Conservation (phyloP, 2,797 vertebrate species). For the Heterohyrax brucei region DNA sequence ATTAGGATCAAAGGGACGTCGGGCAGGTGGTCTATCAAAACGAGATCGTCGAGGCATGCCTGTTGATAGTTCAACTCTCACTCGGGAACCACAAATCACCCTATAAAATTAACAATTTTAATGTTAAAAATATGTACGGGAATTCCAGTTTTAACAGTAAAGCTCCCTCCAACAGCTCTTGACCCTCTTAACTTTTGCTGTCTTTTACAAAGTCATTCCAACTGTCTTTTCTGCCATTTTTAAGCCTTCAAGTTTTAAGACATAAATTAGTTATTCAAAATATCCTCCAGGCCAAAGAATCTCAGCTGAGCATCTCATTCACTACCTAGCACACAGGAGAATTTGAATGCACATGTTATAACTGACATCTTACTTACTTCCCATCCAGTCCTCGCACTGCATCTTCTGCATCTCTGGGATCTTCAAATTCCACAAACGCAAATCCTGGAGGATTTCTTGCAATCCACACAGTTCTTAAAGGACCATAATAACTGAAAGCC, state of each 20-base stretch:
- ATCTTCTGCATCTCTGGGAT: constrained; percentile 93
- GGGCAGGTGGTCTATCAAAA: constrained; percentile 93
- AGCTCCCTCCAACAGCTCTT: not conserved
- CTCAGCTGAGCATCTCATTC: not conserved
- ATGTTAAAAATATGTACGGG: not conserved
- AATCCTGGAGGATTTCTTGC: constrained; percentile 95
- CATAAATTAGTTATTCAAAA: not conserved
- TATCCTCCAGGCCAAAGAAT: not conserved
- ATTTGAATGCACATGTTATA: not conserved
- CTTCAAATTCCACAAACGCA: constrained; percentile 94
- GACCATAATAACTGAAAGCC: constrained; percentile 95
- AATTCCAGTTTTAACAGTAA: not conserved
- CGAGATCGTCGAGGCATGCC: constrained; percentile 95
- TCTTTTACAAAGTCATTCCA: not conserved
- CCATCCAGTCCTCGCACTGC: constrained; percentile 93
- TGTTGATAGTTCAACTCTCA: constrained; percentile 94
- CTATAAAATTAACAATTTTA: constrained; percentile 83
- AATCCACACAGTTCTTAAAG: constrained; percentile 95
- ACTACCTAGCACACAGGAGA: not conserved
- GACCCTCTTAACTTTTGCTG: not conserved
- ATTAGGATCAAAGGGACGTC: constrained; percentile 94
- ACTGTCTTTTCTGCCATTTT: not conserved
- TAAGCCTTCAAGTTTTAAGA: not conserved
- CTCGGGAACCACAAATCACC: constrained; percentile 93
- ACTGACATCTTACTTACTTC: constrained; percentile 89